Evolutionary conservation across 2,888 invertebrate genomes (phyloP).

Genomic region (Chirona hameri): DNA sequence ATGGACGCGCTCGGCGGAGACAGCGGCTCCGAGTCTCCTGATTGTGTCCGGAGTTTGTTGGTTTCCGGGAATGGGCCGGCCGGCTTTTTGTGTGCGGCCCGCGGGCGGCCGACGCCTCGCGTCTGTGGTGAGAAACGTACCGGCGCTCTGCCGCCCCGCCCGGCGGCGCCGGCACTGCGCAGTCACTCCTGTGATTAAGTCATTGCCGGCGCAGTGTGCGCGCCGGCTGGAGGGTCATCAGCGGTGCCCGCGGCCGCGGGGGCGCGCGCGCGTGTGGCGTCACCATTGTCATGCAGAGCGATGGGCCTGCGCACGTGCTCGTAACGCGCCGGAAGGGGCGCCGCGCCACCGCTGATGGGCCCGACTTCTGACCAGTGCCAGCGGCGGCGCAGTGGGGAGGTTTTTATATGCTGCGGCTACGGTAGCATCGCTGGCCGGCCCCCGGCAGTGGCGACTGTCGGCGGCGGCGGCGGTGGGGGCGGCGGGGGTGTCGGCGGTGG

Average conservation of each 20-base stretch:
- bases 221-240: not conserved
- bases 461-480: not conserved
- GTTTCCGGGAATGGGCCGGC: conserved; percentile 8
- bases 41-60: conserved; percentile 8
- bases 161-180: not conserved
- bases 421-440: not conserved
- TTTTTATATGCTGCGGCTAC: no score
- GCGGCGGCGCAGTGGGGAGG: not conserved
- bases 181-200: not conserved
- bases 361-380: not conserved
- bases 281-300: conserved; percentile 13
- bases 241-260: not conserved
- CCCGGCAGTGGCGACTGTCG: not conserved
- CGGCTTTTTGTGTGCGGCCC: not conserved
- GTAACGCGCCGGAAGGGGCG: not conserved
- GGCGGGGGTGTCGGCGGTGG: not conserved
- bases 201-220: not conserved
- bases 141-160: not conserved
- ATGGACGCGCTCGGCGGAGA: not conserved
- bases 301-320: conserved; percentile 1
- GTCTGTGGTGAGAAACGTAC: no score
- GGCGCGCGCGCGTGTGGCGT: not conserved
- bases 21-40: not conserved
- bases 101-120: not conserved
- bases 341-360: not conserved